These are phyloP conservation scores for Etheostoma perlongum DNA, from an alignment of 2,797 vertebrate species.

Conservation along the genomic window DNA sequence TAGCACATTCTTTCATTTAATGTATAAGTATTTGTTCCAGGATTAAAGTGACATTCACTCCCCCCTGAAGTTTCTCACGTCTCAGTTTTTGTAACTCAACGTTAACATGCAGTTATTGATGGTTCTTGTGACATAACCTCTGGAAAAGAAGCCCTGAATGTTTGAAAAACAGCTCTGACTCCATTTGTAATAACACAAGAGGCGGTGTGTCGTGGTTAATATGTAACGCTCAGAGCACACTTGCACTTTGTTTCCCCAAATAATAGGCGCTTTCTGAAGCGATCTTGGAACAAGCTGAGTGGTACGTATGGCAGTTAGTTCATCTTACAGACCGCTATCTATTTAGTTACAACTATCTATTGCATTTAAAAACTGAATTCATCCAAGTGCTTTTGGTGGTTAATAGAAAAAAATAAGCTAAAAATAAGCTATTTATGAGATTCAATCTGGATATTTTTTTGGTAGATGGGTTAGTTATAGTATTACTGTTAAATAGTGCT, in stretches of 20 bases:
- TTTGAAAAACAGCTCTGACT: slow-evolving; percentile 25
- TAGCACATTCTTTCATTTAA: slow-evolving; percentile 62
- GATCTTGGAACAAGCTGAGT: slow-evolving; percentile 49
- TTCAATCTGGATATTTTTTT: neutral
- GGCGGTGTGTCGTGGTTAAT: slow-evolving; percentile 79
- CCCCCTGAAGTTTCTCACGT: slow-evolving; percentile 33
- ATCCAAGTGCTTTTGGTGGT: neutral
- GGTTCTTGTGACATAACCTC: slow-evolving; percentile 7
- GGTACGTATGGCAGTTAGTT: slow-evolving; percentile 69
- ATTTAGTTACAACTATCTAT: neutral
- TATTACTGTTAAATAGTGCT: neutral
- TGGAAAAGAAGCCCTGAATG: slow-evolving; percentile 13
- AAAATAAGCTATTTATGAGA: neutral
- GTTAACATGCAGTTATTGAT: slow-evolving; percentile 4
- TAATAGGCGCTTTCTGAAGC: slow-evolving; percentile 66
- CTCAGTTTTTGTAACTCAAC: slow-evolving; percentile 21
- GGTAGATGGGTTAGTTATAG: neutral
- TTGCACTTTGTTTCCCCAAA: slow-evolving; percentile 88
- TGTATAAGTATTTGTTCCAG: slow-evolving; percentile 68
- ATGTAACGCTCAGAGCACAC: slow-evolving; percentile 80
- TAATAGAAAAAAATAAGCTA: neutral
- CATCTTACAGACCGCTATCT: neutral
- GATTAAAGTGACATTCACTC: slow-evolving; percentile 83
- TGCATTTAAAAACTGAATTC: neutral
- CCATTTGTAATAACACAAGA: slow-evolving; percentile 30